A percentile compares a stretch with the other conserved stretches of the same genome.
Evolutionary conservation across 2,797 vertebrate species (phyloP).

Genomic region (Platyrinchus mystaceus): DNA sequence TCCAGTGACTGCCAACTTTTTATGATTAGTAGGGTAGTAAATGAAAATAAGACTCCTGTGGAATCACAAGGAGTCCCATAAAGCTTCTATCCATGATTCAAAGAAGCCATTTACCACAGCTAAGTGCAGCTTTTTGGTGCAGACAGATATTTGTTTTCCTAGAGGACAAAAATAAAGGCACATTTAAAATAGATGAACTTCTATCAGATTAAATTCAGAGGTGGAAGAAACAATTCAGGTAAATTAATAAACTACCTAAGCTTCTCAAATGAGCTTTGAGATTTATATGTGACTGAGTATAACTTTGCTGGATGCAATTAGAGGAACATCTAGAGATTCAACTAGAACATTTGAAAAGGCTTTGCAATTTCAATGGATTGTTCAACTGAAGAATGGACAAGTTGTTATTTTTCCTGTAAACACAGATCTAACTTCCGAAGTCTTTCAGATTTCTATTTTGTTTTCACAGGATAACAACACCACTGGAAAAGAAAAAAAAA

Average conservation of each 20-base stretch:
- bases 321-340: slow-evolving; percentile 32
- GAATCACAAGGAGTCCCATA: slow-evolving; percentile 41
- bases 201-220: slow-evolving; percentile 18
- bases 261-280: slow-evolving; percentile 15
- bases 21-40: slow-evolving; percentile 56
- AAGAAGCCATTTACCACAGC: slow-evolving; percentile 23
- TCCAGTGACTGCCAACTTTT: slow-evolving; percentile 34
- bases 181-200: slow-evolving; percentile 4
- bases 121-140: slow-evolving; percentile 11
- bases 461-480: background rate
- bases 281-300: background rate
- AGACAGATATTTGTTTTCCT: slow-evolving; percentile 41
- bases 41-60: slow-evolving; percentile 41
- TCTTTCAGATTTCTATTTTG: background rate
- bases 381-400: slow-evolving; percentile 16
- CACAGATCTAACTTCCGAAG: background rate
- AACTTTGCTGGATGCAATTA: slow-evolving; percentile 23
- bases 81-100: slow-evolving; percentile 50
- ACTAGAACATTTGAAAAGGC: background rate
- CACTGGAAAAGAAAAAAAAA: background rate
- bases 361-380: slow-evolving; percentile 27
- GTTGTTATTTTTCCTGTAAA: background rate
- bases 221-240: slow-evolving; percentile 29
- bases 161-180: slow-evolving; percentile 14
- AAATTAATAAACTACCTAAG: slow-evolving; percentile 43